phyloP scores from a whole-genome alignment of 2,113 vertebrate genomes.

The Mus musculus region DNA sequence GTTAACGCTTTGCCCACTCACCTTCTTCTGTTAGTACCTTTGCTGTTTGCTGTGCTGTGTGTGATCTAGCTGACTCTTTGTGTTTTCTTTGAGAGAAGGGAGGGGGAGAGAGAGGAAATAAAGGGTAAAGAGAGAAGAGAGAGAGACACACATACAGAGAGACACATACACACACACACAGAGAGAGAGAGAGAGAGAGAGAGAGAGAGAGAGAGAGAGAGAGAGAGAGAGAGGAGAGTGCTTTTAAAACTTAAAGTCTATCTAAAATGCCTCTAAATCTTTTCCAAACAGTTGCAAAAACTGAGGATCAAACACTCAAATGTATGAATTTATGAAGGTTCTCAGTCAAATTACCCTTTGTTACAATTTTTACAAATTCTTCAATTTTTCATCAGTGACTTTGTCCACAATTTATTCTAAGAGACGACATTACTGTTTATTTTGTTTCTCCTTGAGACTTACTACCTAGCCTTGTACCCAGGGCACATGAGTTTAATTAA shows the following conservation, averaged over 20 bases:
- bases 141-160: neutral
- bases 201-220: neutral
- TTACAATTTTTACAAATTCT: neutral
- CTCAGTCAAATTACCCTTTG: neutral
- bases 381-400: slow-evolving; percentile 25
- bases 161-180: too few relatives aligned
- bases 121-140: too few relatives aligned
- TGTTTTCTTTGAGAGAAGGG: neutral
- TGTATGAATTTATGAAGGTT: neutral
- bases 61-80: neutral
- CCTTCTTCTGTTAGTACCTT: neutral
- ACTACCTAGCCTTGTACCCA: neutral
- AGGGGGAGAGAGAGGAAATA: too few relatives aligned
- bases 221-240: neutral
- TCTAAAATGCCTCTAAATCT: neutral
- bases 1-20: neutral
- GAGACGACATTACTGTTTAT: neutral
- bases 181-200: too few relatives aligned
- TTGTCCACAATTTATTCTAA: neutral
- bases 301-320: neutral
- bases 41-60: neutral
- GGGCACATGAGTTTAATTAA: neutral
- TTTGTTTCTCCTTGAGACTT: neutral
- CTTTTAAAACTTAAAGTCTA: neutral
- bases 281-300: neutral